A percentile compares a stretch with the other conserved stretches of the same genome.
Evolutionary conservation across 1,140 invertebrate genomes (phyloP).

Genomic region (Octopus bimaculoides): DNA sequence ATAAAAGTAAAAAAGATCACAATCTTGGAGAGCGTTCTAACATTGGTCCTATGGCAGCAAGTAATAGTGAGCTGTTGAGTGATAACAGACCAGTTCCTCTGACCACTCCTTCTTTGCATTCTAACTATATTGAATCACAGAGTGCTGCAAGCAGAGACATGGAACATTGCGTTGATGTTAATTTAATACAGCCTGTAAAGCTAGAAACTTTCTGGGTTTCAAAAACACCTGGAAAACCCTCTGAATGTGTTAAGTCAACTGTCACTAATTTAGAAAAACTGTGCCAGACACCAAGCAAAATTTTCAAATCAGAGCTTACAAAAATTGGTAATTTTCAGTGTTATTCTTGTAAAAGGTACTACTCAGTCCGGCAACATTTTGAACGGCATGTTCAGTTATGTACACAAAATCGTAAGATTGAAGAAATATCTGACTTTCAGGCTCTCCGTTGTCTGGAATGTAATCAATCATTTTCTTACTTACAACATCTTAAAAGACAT

Average conservation of each 20-base stretch:
- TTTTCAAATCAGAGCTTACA: neutral
- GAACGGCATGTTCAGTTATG: constrained; percentile 1
- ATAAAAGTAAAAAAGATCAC: neutral
- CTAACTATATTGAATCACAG: neutral
- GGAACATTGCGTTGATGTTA: neutral
- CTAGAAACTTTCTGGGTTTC: neutral
- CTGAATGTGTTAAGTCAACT: neutral
- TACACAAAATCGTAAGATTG: constrained; percentile 4
- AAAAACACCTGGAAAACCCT: constrained; percentile 3
- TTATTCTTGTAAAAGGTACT: neutral
- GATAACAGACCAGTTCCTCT: neutral
- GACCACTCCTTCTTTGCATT: neutral
- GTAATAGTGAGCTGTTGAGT: neutral
- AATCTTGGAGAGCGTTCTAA: no score
- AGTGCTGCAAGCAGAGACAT: neutral
- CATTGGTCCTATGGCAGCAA: neutral
- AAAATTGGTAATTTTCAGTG: constrained; percentile 10
- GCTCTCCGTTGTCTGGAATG: neutral
- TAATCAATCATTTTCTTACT: neutral
- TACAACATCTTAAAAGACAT: constrained; percentile 7
- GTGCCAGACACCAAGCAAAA: neutral
- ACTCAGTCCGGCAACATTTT: constrained; percentile 7
- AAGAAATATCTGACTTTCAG: neutral
- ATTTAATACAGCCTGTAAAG: neutral
- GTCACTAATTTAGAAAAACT: neutral